These are phyloP conservation scores for Phoxinus dragarum DNA, from an alignment of 2,797 vertebrate genomes.

Conservation along the genomic window DNA sequence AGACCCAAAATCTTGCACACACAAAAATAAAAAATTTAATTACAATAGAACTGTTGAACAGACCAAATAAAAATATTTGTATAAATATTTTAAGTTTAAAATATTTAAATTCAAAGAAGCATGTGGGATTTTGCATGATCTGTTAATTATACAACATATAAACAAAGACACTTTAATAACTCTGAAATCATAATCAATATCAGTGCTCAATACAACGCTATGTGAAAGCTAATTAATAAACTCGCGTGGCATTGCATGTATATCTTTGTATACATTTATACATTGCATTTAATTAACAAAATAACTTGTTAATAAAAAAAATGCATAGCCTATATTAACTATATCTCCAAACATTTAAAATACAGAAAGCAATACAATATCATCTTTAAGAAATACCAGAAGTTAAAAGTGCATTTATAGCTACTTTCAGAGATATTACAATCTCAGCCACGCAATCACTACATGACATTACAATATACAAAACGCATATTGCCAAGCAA, in stretches of 20 bases:
- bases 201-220: background rate
- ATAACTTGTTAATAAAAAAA: background rate
- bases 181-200: background rate
- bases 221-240: background rate
- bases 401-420: background rate
- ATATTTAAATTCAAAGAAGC: background rate
- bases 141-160: background rate
- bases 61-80: background rate
- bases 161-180: background rate
- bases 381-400: background rate
- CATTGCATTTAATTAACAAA: too few relatives aligned
- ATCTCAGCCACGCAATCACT: background rate
- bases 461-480: background rate
- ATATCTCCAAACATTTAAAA: background rate
- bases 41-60: background rate
- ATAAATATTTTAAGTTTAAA: too few relatives aligned
- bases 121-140: background rate
- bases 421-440: background rate
- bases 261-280: too few relatives aligned
- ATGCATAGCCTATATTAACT: too few relatives aligned
- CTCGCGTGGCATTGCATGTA: background rate
- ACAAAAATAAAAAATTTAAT: too few relatives aligned
- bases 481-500: background rate
- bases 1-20: background rate
- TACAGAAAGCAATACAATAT: background rate